Base-by-base conservation (phyloP, 2,888 invertebrate species). In the Saturnia japonica region DNA sequence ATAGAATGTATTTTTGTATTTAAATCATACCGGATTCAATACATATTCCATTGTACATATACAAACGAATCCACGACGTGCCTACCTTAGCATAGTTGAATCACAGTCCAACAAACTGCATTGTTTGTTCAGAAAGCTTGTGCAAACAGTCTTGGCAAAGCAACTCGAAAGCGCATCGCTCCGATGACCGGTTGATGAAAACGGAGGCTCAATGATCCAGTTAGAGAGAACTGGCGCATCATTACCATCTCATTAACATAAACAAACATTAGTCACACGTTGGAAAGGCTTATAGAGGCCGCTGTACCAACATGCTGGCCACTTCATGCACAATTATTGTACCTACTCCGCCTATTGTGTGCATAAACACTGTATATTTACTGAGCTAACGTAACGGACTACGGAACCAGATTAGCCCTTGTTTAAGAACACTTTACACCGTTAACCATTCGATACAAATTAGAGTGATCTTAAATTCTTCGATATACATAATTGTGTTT, bases 241-340 rank as follows among this genome's bases (percentile, higher is more conserved):
- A 93, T 94, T 93, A 93, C 85, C 93, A 94, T 93, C 83, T 91
- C 86, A 92, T 94, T 92, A 93, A 77, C 93, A 93, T 94, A 92
- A 70, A 75, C 91, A 91, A 93, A 93, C 91, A 91, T 90, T 90
- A 89, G 89, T 91, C 89, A 89, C 87, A 87, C 87, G 86, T 88
- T 84, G 89, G 85, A 86, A 86, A 87, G 90, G 91, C 89, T 91
- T 88, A 91, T 87, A 85, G 87, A 84, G 85, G 82, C 85, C 89
- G 84, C 84, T 88, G 85, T 85, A 83, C 89, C 87, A 91, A 90
- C 91, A 90, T 87, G 82, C 76, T 76, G 82, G 82, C 84, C 85
- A 85, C 89, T 91, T 86, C 86, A 86, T 86, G 88, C 88, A 88
- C 91, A 91, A 92, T 91, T 92, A 91, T 92, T 91, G 89, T 91